Conservation (phyloP, 2,113 vertebrate species). For the Marmota flaviventris region DNA sequence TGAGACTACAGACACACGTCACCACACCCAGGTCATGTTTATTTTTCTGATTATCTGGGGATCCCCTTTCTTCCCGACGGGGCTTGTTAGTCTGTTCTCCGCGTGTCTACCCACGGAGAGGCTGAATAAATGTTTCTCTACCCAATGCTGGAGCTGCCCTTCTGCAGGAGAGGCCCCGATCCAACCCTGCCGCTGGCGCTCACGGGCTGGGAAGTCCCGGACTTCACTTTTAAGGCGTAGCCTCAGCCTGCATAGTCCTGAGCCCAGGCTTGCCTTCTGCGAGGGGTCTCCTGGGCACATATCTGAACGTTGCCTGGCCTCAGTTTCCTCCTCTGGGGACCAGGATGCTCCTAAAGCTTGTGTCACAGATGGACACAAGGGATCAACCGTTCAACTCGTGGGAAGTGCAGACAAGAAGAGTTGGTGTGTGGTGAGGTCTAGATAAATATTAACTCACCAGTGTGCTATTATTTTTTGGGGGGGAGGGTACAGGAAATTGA, state of each 20-base stretch:
- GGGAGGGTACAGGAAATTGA: no score
- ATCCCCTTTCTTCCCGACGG: not conserved
- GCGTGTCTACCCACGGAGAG: not conserved
- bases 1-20: not conserved
- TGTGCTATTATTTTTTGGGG: not conserved
- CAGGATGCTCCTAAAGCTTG: no score
- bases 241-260: not conserved
- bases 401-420: not conserved
- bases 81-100: not conserved
- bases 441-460: not conserved
- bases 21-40: fast-evolving
- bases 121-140: not conserved
- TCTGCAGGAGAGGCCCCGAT: not conserved
- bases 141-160: not conserved
- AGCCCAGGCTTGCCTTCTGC: not conserved
- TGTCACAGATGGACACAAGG: fast-evolving
- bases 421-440: not conserved
- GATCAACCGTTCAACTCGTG: not conserved
- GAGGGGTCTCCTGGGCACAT: not conserved
- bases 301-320: not conserved
- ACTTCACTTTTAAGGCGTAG: not conserved
- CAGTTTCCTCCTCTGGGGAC: constrained; percentile 46
- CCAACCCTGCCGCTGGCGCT: not conserved
- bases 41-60: not conserved
- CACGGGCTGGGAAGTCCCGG: not conserved